Percentiles rank a stretch among this genome's conserved stretches.
These are phyloP conservation scores for Thysanoteuthis rhombus DNA, from an alignment of 2,888 invertebrate species.

Conservation along the genomic window DNA sequence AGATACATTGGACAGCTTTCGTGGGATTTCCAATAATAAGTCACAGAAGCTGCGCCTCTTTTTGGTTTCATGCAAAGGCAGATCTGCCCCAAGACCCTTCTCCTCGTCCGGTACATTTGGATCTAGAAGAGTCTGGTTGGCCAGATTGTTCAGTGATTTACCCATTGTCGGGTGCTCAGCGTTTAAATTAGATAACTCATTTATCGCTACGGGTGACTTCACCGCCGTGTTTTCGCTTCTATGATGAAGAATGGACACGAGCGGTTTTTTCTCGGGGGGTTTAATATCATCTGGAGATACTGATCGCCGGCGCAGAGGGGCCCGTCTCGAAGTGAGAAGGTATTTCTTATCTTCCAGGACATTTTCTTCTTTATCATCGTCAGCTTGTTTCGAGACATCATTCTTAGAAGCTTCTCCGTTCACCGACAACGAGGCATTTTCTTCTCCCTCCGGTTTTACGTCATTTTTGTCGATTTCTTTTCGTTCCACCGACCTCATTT, in stretches of 20 bases:
- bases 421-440: not conserved
- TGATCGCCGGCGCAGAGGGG: not conserved
- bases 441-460: not conserved
- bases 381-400: rapidly evolving
- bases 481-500: not conserved
- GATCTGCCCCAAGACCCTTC: not conserved
- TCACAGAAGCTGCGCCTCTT: not conserved
- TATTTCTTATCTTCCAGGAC: not conserved
- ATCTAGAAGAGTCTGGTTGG: not conserved
- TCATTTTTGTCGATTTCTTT: not conserved
- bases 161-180: not conserved
- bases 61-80: not conserved
- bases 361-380: not conserved
- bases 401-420: not conserved
- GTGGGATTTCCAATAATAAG: not conserved
- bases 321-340: not conserved
- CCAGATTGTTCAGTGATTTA: not conserved
- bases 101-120: not conserved
- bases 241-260: not conserved
- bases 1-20: not conserved
- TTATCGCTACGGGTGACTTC: not conserved
- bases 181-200: not conserved
- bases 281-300: not conserved
- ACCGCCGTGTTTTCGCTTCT: not conserved
- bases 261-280: not conserved